Evolutionary conservation across 2,113 vertebrate genomes (phyloP).

Genomic region (Caranx ignobilis): DNA sequence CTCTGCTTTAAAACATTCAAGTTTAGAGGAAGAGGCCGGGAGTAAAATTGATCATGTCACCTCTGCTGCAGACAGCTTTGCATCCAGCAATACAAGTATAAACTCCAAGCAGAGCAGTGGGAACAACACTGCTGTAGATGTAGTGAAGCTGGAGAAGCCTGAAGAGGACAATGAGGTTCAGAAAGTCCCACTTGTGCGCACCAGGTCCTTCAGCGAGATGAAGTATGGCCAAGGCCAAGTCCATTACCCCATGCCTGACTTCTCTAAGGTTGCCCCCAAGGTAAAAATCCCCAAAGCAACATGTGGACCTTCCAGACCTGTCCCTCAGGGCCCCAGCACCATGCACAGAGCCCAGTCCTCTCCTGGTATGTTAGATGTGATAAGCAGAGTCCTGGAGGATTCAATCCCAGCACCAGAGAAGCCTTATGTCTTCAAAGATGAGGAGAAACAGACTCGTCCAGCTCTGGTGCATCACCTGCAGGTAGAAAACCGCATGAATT

Average conservation of each 20-base stretch:
- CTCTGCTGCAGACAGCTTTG: slow-evolving; percentile 18
- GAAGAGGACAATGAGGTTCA: slow-evolving; percentile 36
- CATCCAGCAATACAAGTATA: slow-evolving; percentile 20
- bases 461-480: slow-evolving; percentile 77
- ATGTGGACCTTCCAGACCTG: slow-evolving; percentile 44
- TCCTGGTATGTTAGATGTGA: slow-evolving; percentile 77
- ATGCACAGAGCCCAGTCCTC: slow-evolving; percentile 76
- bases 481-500: slow-evolving; percentile 77
- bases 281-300: slow-evolving; percentile 83
- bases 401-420: slow-evolving; percentile 62
- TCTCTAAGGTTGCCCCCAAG: slow-evolving; percentile 84
- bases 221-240: slow-evolving; percentile 84
- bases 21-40: slow-evolving; percentile 32
- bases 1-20: slow-evolving; percentile 7
- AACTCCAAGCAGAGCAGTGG: slow-evolving; percentile 24
- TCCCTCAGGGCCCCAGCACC: slow-evolving; percentile 56
- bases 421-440: slow-evolving; percentile 65
- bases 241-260: slow-evolving; percentile 82
- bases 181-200: slow-evolving; percentile 65
- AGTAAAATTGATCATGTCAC: not conserved
- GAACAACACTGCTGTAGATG: not conserved
- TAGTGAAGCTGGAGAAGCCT: not conserved
- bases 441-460: slow-evolving; percentile 56
- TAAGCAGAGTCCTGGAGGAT: slow-evolving; percentile 84
- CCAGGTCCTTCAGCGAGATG: slow-evolving; percentile 74